These are phyloP conservation scores for Apogon hyalosoma DNA, from an alignment of 2,797 vertebrate species.

Conservation along the genomic window DNA sequence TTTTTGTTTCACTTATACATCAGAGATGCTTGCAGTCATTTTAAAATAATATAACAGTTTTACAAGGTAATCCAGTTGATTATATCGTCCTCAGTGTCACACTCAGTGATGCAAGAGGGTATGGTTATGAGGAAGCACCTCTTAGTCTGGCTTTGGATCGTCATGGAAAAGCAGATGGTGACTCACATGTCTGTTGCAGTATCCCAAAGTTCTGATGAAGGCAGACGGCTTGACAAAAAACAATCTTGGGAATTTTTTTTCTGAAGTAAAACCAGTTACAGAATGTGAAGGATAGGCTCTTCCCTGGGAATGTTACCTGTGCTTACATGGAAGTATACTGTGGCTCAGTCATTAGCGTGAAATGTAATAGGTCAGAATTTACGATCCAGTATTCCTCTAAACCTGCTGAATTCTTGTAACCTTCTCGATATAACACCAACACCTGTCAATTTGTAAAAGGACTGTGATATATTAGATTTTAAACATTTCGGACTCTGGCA, in stretches of 20 bases:
- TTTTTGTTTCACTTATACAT: not conserved
- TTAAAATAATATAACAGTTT: not conserved
- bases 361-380: too few species aligned
- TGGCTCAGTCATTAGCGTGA: too few species aligned
- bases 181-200: constrained; percentile 33
- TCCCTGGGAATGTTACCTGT: too few species aligned
- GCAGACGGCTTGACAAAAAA: not conserved
- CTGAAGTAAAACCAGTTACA: constrained; percentile 30
- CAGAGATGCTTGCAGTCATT: not conserved
- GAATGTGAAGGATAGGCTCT: too few species aligned
- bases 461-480: too few species aligned
- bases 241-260: constrained; percentile 6
- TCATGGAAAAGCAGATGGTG: constrained; percentile 28
- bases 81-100: not conserved
- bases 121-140: not conserved
- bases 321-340: too few species aligned
- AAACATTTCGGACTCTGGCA: too few species aligned
- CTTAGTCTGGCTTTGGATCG: not conserved
- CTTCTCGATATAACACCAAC: too few species aligned
- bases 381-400: too few species aligned
- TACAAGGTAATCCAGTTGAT: not conserved
- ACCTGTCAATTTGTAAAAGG: too few species aligned
- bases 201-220: constrained; percentile 2
- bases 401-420: too few species aligned
- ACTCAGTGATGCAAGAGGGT: not conserved